Evolutionary conservation across 2,888 invertebrate species (phyloP), one percentile per base, ranked within the genome.

Genomic region (Diaphora mendica): DNA sequence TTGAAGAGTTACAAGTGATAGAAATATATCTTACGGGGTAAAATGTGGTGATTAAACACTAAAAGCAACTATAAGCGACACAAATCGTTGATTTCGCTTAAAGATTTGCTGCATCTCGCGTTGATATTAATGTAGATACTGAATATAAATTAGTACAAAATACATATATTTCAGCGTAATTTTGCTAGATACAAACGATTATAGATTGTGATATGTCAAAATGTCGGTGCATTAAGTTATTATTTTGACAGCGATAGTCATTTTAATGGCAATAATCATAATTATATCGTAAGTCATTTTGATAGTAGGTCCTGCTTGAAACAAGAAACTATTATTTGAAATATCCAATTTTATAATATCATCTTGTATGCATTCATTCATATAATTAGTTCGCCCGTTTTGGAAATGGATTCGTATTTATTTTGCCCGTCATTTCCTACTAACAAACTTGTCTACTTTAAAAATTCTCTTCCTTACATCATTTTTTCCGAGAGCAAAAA

Each of bases 101-200:
- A 72, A 77, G 59, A 35, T 35, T n/a, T 39, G 74, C 67, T 35
- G 62, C 55, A 33, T 44, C 20, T 23, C n/a, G 75, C 70, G 70
- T 68, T 64, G 64, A 68, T 64, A 72, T 74, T 67, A 84, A 39
- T 66, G 64, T 85, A 83, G 79, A 15, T 35, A 79, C 74, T 66
- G 64, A 73, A 72, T 84, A 76, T 74, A 62, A 55, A 64, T 79
- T 85, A 78, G 82, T 83, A 83, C 79, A 79, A 83, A 82, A 78
- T 77, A 79, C 48, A 83, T 85, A 85, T 83, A 83, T 82, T 81
- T 80, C 78, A 82, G 75, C 79, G 79, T 81, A 73, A 79, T 75
- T 78, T 79, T 81, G 85, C 85, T 81, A 83, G 79, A 74, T 48
- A 72, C 72, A 71, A 42, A 48, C 64, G 59, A 59, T 69, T 33